Percentiles rank a stretch among this genome's conserved stretches.
Evolutionary conservation across 2,888 invertebrate genomes (phyloP).

Genomic region (Netelia virgata): DNA sequence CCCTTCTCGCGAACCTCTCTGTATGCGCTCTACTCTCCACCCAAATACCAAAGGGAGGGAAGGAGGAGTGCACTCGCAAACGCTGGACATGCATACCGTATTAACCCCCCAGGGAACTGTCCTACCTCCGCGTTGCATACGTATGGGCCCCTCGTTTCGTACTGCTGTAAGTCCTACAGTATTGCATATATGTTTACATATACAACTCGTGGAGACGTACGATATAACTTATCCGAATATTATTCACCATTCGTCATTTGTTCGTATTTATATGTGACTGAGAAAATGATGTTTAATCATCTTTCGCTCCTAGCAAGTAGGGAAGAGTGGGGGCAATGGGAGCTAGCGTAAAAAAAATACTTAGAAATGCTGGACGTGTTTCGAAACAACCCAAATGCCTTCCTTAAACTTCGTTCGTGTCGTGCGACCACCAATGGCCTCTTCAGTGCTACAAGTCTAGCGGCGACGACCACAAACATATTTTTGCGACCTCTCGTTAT

Average conservation of each 20-base stretch:
- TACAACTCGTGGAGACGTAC: neutral
- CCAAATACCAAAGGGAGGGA: conserved; percentile 26
- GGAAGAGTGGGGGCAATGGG: too few relatives aligned
- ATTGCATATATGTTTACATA: neutral
- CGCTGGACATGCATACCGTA: conserved; percentile 83
- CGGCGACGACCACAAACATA: too few relatives aligned
- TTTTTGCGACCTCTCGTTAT: too few relatives aligned
- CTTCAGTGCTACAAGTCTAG: too few relatives aligned
- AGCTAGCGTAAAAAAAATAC: too few relatives aligned
- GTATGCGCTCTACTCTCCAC: conserved; percentile 29
- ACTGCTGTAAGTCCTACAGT: conserved; percentile 5
- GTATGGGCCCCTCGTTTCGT: conserved; percentile 56
- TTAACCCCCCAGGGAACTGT: conserved; percentile 82
- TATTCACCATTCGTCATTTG: neutral
- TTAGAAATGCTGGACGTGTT: too few relatives aligned
- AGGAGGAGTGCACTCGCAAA: conserved; percentile 43
- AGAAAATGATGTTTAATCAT: too few relatives aligned
- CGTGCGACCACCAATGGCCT: too few relatives aligned
- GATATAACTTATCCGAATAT: neutral
- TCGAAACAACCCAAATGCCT: too few relatives aligned
- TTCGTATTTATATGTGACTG: neutral
- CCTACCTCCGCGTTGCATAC: conserved; percentile 70
- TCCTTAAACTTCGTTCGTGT: too few relatives aligned
- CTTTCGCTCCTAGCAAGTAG: too few relatives aligned
- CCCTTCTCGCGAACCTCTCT: conserved; percentile 32